Conservation (phyloP, 2,888 invertebrate genomes). For the Mythimna albipuncta region DNA sequence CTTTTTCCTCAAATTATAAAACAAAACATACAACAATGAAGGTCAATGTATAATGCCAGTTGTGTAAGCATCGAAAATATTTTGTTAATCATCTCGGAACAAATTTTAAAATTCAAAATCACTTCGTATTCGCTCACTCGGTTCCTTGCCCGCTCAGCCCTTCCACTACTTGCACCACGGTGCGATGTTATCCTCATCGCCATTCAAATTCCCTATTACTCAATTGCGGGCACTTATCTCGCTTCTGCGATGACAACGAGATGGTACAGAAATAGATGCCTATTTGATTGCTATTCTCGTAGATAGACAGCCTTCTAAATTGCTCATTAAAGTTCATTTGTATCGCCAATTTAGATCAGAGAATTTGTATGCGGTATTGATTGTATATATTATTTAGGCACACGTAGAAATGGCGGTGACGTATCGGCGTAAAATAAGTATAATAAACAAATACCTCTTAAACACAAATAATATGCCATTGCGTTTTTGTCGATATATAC, state of each 20-base stretch:
- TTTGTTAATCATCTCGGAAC: neutral
- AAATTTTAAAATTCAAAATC: neutral
- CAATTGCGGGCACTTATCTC: constrained; percentile 87
- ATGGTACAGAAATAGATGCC: constrained; percentile 77
- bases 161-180: constrained; percentile 68
- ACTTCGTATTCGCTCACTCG: neutral
- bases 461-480: neutral
- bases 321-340: constrained; percentile 55
- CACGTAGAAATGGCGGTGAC: neutral
- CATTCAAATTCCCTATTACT: constrained; percentile 87
- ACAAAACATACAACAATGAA: neutral
- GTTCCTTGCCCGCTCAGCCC: neutral
- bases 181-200: constrained; percentile 72
- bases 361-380: constrained; percentile 48
- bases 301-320: constrained; percentile 52
- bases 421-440: no score
- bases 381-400: neutral
- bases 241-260: constrained; percentile 78
- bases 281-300: constrained; percentile 59
- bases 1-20: constrained; percentile 13
- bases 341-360: constrained; percentile 46
- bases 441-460: neutral
- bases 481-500: neutral
- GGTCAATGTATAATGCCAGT: neutral
- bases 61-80: constrained; percentile 1